Evolutionary conservation across 2,797 vertebrate species (phyloP).

Genomic region (Rachycentron canadum): DNA sequence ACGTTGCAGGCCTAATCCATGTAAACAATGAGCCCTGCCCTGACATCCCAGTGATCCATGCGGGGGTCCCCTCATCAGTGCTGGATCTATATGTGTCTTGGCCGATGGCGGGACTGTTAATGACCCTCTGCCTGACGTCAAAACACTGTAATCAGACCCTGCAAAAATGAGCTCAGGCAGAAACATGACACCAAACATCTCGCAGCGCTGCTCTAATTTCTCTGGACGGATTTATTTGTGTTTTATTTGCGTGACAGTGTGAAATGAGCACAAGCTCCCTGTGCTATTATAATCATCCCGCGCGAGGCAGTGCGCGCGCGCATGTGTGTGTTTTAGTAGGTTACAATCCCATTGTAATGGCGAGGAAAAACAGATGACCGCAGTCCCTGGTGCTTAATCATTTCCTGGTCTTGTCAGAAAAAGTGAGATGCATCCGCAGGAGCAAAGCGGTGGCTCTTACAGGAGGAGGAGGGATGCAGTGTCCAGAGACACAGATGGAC

Average conservation of each 20-base stretch:
- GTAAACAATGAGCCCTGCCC: constrained; percentile 24
- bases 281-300: constrained; percentile 17
- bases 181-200: constrained; percentile 66
- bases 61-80: constrained; percentile 58
- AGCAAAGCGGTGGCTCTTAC: constrained; percentile 30
- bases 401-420: constrained; percentile 44
- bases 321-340: constrained; percentile 51
- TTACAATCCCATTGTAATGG: constrained; percentile 60
- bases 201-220: constrained; percentile 58
- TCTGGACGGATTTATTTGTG: constrained; percentile 50
- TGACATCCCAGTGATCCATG: constrained; percentile 31
- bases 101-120: constrained; percentile 68
- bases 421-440: constrained; percentile 56
- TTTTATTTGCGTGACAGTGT: constrained; percentile 48
- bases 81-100: constrained; percentile 28
- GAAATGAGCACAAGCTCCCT: constrained; percentile 35
- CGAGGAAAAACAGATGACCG: constrained; percentile 51
- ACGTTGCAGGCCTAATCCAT: constrained; percentile 19
- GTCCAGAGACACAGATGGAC: constrained; percentile 37
- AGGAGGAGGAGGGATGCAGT: constrained; percentile 20
- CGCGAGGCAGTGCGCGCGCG: constrained; percentile 2
- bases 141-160: constrained; percentile 74
- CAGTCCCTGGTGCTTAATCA: constrained; percentile 49
- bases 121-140: constrained; percentile 64
- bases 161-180: constrained; percentile 56